Percentiles rank a stretch among this genome's conserved stretches.
These are phyloP conservation scores for Ceratina australensis DNA, from an alignment of 1,140 invertebrate genomes.

Conservation along the genomic window DNA sequence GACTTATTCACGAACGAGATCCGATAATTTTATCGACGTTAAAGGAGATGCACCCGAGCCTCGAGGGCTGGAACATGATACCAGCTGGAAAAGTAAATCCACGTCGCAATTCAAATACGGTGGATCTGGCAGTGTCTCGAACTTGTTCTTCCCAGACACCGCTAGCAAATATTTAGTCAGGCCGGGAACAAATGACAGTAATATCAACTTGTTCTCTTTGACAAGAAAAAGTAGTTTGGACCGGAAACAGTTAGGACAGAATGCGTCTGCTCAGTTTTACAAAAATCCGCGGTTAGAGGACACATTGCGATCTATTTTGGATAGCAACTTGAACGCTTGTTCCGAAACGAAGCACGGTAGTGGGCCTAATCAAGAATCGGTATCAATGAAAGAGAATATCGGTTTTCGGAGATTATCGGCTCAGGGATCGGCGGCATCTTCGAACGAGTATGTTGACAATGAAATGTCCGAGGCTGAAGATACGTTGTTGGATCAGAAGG, in stretches of 20 bases:
- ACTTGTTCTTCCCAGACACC: slow-evolving; percentile 65
- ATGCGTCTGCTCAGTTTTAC: not conserved
- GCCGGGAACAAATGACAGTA: slow-evolving; percentile 66
- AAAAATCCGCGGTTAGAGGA: slow-evolving; percentile 57
- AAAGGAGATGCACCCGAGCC: slow-evolving; percentile 71
- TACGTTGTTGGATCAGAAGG: not conserved
- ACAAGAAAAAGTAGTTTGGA: slow-evolving; percentile 50
- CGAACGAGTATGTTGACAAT: not conserved
- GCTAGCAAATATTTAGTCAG: slow-evolving; percentile 73
- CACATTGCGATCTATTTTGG: slow-evolving; percentile 66
- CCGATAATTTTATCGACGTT: slow-evolving; percentile 53
- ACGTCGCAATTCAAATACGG: slow-evolving; percentile 40
- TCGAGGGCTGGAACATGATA: too few species aligned
- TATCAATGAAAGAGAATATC: not conserved
- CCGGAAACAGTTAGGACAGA: not conserved
- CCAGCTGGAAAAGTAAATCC: slow-evolving; percentile 43
- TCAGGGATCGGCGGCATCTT: too few species aligned
- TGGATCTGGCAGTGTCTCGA: slow-evolving; percentile 50
- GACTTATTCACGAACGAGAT: slow-evolving; percentile 56
- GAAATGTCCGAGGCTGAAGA: slow-evolving; percentile 9
- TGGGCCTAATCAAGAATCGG: not conserved
- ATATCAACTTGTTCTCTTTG: slow-evolving; percentile 66
- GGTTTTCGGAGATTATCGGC: too few species aligned
- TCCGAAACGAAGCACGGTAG: not conserved
- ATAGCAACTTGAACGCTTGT: slow-evolving; percentile 42